Base-by-base conservation (phyloP, 92 coral and sea anemone species). In the Zoanthus solanderi region DNA sequence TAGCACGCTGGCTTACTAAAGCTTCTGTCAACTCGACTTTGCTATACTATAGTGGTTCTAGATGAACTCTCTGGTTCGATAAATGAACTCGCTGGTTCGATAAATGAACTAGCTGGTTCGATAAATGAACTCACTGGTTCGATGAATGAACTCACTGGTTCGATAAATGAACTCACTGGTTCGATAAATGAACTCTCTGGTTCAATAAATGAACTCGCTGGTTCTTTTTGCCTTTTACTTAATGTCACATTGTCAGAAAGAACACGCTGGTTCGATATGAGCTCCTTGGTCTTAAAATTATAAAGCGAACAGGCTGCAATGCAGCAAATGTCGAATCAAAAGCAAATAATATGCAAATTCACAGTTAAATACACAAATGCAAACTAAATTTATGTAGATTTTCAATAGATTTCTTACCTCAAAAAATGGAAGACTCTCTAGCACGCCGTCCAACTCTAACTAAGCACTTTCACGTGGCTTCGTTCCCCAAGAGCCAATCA, bases 11-110 rank as follows among this genome's bases (percentile, higher is more conserved):
- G 31, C 69, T 61, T 61, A 61, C 69, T 61, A 61, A 61, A 61
- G 29, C 69, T 61, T 61, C 32, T 61, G 69, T 61, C 69, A 61
- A 61, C 69, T 61, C 69, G 69, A 61, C 69, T 61, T 61, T 61
- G 32, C 69, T 61, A 16, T 61, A 61, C 69, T 61, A 17, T 61
- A 16, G 69, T 61, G 69, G 69, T 61, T 61, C 69, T 61, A 61
- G 69, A 61, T 61, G 69, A 61, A 61, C 69, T 61, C 69, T 61
- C 69, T 61, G 69, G 69, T 61, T 61, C 31, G 69, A 61, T 16
- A 61, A 61, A 61, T 61, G 32, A 61, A 61, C 69, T 61, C 69
- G 29, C 69, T 61, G 32, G 69, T 61, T 61, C 69, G 18, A 58
- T 58, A 58, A 58, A 58, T 58, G 66, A 58, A 58, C 17, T 58